These are phyloP conservation scores for Marasmarcha lunaedactyla DNA, from an alignment of 2,888 invertebrate species.

Conservation along the genomic window DNA sequence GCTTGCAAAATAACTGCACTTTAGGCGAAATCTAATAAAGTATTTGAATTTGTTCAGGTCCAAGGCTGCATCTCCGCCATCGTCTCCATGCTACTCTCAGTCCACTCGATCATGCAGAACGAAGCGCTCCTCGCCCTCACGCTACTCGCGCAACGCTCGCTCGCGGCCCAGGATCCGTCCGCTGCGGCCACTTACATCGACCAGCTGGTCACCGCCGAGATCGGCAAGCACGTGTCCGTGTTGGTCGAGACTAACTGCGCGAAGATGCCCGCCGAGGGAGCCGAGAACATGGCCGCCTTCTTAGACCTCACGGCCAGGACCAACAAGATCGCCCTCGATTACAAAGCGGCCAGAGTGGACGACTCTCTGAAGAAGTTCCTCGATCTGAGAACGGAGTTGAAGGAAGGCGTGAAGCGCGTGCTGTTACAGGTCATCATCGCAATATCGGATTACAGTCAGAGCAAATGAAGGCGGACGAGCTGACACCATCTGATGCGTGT, in stretches of 20 bases:
- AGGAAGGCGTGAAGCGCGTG: constrained; percentile 21
- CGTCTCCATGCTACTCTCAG: constrained; percentile 85
- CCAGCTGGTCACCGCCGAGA: constrained; percentile 57
- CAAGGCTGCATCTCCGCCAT: constrained; percentile 80
- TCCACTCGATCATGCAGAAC: constrained; percentile 89
- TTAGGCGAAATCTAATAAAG: too few relatives aligned
- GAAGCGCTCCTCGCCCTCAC: constrained; percentile 82
- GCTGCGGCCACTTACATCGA: constrained; percentile 23
- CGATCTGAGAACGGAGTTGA: constrained; percentile 39
- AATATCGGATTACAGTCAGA: too few relatives aligned
- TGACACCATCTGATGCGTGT: too few relatives aligned
- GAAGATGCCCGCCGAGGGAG: constrained; percentile 57
- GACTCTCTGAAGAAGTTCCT: constrained; percentile 39
- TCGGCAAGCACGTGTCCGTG: constrained; percentile 59
- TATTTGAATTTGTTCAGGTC: constrained; percentile 47
- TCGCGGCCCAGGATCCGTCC: constrained; percentile 24
- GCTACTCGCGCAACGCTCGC: constrained; percentile 59
- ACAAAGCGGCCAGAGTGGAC: constrained; percentile 39
- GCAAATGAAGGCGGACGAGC: too few relatives aligned
- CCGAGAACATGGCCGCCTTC: constrained; percentile 61
- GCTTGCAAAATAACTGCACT: too few relatives aligned
- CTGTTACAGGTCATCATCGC: too few relatives aligned
- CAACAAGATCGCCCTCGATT: constrained; percentile 36
- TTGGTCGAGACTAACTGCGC: constrained; percentile 58
- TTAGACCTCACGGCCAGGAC: constrained; percentile 52